These are phyloP conservation scores for Eledone cirrhosa DNA, from an alignment of 2,888 invertebrate genomes.

Conservation along the genomic window DNA sequence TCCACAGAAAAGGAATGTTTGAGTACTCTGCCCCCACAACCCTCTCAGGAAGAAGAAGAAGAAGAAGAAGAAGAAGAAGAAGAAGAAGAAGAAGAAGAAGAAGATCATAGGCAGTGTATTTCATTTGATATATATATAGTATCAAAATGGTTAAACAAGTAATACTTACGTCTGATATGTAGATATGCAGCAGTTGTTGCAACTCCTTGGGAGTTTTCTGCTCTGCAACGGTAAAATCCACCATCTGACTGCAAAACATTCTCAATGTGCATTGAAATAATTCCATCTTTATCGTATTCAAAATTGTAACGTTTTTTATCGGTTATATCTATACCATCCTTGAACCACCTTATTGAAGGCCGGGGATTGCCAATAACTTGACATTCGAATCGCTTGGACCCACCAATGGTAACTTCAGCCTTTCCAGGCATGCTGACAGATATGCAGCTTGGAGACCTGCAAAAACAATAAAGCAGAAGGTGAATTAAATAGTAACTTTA, in stretches of 20 bases:
- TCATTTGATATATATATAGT: too few species aligned
- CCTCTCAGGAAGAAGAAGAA: too few species aligned
- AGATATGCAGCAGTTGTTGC: constrained; percentile 65
- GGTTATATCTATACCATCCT: constrained; percentile 64
- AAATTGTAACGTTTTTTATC: constrained; percentile 57
- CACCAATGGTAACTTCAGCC: constrained; percentile 53
- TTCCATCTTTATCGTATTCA: constrained; percentile 52
- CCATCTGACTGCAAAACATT: constrained; percentile 59
- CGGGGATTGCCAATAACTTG: constrained; percentile 63
- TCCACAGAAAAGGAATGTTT: too few species aligned
- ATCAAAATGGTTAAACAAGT: not conserved
- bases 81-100: too few species aligned
- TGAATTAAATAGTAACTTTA: too few species aligned
- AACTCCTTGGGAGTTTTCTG: constrained; percentile 64
- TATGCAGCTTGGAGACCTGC: not conserved
- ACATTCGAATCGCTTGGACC: constrained; percentile 63
- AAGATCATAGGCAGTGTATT: too few species aligned
- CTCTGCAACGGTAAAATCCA: constrained; percentile 63
- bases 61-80: too few species aligned
- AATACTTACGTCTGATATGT: constrained; percentile 59
- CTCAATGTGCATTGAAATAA: constrained; percentile 59
- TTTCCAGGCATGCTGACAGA: constrained; percentile 44
- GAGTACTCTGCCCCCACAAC: too few species aligned
- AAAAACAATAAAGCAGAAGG: not conserved
- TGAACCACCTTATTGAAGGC: constrained; percentile 65